Evolutionary conservation across 2,888 invertebrate species (phyloP).

Genomic region (Mellilla xanthometata): DNA sequence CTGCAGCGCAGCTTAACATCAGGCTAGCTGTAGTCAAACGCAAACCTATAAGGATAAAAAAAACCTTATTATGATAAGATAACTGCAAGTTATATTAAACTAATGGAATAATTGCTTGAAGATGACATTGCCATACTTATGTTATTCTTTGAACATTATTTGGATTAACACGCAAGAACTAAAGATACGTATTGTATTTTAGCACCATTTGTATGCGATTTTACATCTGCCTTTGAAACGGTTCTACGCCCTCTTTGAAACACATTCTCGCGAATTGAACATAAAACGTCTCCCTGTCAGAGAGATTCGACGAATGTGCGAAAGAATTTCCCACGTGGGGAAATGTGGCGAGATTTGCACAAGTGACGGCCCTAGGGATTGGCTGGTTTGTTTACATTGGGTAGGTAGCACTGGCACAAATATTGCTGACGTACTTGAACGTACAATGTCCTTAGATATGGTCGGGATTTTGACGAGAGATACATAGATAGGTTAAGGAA

Average conservation of each 20-base stretch:
- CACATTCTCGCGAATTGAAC: constrained; percentile 53
- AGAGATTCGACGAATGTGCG: constrained; percentile 49
- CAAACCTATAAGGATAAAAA: no score
- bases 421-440: constrained; percentile 5
- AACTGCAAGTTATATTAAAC: no score
- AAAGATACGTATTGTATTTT: no score
- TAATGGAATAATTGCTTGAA: no score
- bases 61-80: no score
- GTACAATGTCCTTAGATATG: not conserved
- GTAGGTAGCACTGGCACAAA: constrained; percentile 14
- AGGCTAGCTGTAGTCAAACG: no score
- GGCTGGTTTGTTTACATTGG: constrained; percentile 13
- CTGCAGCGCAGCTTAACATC: no score
- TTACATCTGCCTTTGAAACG: constrained; percentile 43
- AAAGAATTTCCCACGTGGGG: constrained; percentile 48
- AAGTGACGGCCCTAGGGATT: constrained; percentile 48
- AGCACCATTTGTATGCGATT: constrained; percentile 27
- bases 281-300: constrained; percentile 56
- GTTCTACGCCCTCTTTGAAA: constrained; percentile 44
- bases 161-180: no score
- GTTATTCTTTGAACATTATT: no score
- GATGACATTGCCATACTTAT: no score
- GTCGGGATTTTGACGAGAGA: no score
- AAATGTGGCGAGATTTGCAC: constrained; percentile 57
- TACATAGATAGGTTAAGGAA: no score